Conservation (phyloP, 2,888 invertebrate species). For the Uropetala carovei region DNA sequence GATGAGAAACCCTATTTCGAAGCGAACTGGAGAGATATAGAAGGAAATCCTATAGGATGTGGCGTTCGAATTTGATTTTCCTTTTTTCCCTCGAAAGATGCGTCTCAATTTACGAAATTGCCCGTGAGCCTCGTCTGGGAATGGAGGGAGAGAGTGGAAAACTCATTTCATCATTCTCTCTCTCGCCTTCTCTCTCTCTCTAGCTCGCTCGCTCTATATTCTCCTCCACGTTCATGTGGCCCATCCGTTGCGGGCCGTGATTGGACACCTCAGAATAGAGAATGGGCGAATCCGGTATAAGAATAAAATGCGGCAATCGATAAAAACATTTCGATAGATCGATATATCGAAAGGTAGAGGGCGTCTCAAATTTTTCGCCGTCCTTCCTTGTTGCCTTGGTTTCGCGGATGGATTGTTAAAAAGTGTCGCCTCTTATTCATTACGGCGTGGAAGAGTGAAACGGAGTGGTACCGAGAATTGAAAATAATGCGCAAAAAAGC, state of each 20-base stretch:
- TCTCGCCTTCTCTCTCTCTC: neutral
- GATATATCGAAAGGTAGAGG: conserved; percentile 23
- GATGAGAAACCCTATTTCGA: neutral
- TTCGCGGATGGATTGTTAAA: neutral
- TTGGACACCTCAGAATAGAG: conserved; percentile 30
- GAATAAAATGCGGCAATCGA: conserved; percentile 9
- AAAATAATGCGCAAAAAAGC: too few species aligned
- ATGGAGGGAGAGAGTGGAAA: neutral
- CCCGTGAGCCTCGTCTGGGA: neutral
- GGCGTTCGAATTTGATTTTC: conserved; percentile 30
- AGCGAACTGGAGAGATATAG: neutral
- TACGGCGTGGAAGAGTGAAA: too few species aligned
- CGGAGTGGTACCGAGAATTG: too few species aligned
- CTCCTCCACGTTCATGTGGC: neutral
- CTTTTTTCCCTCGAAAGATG: conserved; percentile 30
- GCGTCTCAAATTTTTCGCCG: neutral
- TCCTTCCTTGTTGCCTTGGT: neutral
- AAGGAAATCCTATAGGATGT: neutral
- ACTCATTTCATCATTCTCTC: neutral
- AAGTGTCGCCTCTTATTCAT: neutral
- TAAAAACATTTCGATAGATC: conserved; percentile 29
- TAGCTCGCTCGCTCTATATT: too few species aligned
- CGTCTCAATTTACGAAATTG: conserved; percentile 46
- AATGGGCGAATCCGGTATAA: conserved; percentile 42
- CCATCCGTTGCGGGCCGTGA: neutral